Evolutionary conservation across 2,113 vertebrate species (phyloP).

Genomic region (Amphilophus citrinellus): DNA sequence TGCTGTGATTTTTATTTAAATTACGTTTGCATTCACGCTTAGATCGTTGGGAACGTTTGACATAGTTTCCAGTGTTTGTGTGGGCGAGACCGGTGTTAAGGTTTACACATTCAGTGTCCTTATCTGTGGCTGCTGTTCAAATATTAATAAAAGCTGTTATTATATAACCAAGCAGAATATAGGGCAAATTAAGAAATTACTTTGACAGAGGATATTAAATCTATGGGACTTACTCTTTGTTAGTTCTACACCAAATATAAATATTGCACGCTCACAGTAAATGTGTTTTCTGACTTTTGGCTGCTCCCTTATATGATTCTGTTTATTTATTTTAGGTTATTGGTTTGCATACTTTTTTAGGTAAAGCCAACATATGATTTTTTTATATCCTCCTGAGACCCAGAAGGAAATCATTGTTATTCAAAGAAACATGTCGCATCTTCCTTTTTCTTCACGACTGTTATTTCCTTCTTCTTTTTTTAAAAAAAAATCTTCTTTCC

Average conservation of each 20-base stretch:
- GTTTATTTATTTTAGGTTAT: background rate
- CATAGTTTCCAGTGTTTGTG: background rate
- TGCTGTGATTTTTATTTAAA: constrained; percentile 8
- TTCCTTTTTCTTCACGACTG: no score
- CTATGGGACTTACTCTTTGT: background rate
- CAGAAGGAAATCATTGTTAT: no score
- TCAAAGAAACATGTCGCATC: no score
- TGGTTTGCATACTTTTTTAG: background rate
- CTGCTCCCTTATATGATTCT: background rate
- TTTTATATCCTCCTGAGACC: background rate
- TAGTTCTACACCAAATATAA: no score
- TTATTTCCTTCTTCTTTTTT: no score
- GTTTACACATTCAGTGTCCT: background rate
- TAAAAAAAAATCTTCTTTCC: no score
- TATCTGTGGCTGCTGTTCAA: background rate
- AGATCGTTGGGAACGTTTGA: background rate
- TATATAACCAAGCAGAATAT: background rate
- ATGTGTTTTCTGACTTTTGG: background rate
- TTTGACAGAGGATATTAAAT: background rate
- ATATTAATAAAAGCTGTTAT: background rate
- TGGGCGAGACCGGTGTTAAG: background rate
- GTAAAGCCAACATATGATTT: background rate
- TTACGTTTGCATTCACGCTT: background rate
- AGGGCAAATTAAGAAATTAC: background rate
- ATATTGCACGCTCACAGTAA: background rate